These are phyloP conservation scores for Prochilodus magdalenae DNA, from an alignment of 2,113 vertebrate genomes.

Conservation along the genomic window DNA sequence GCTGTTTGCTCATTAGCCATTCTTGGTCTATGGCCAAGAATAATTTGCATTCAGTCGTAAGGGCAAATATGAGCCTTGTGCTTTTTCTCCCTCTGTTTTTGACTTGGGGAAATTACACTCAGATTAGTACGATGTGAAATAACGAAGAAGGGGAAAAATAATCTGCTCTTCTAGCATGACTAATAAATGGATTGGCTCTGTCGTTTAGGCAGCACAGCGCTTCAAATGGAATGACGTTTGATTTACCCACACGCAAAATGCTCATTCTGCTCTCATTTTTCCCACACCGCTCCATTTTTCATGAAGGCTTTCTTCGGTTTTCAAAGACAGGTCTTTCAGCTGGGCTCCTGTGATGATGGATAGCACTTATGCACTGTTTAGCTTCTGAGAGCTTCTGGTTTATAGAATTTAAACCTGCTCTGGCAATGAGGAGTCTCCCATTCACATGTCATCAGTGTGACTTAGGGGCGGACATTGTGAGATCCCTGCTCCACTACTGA, in stretches of 20 bases:
- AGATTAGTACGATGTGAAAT: conserved; percentile 50
- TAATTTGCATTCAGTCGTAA: conserved; percentile 67
- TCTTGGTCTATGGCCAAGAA: conserved; percentile 65
- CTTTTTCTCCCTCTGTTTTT: conserved; percentile 31
- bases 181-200: conserved; percentile 64
- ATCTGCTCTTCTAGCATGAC: conserved; percentile 55
- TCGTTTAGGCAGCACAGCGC: conserved; percentile 54
- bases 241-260: conserved; percentile 60
- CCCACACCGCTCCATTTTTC: conserved; percentile 65
- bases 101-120: conserved; percentile 44
- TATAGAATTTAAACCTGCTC: conserved; percentile 32
- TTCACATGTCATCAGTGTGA: conserved; percentile 35
- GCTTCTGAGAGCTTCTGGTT: conserved; percentile 63
- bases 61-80: conserved; percentile 62
- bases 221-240: conserved; percentile 51
- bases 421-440: conserved; percentile 17
- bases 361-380: conserved; percentile 64
- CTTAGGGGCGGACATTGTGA: not conserved
- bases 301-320: conserved; percentile 44
- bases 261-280: conserved; percentile 50
- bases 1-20: conserved; percentile 72
- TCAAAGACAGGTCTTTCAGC: conserved; percentile 57
- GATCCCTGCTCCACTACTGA: not conserved
- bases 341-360: conserved; percentile 63
- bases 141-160: conserved; percentile 33